These are phyloP conservation scores for Cryptocephalus moraei DNA, from an alignment of 2,888 invertebrate species.

Conservation along the genomic window DNA sequence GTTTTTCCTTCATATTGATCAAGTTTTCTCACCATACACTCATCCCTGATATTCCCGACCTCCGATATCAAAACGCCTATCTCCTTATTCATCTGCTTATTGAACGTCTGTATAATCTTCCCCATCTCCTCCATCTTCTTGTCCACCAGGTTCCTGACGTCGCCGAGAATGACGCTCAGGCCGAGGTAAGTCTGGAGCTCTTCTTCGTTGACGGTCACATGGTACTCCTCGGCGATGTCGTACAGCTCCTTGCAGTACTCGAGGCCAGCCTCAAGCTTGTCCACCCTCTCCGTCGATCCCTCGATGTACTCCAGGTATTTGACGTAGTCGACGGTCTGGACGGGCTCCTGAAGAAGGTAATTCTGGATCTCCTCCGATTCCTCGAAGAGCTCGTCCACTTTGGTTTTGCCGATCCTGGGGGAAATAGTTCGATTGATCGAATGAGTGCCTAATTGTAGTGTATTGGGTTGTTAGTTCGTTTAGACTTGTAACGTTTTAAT, in stretches of 20 bases:
- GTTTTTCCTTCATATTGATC: too few species aligned
- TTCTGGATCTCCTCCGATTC: conserved; percentile 54
- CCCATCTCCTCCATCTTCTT: conserved; percentile 57
- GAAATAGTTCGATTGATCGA: neutral
- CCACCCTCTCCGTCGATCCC: conserved; percentile 53
- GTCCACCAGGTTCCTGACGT: conserved; percentile 59
- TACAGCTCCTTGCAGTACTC: conserved; percentile 77
- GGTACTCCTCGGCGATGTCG: conserved; percentile 72
- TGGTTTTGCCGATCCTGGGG: conserved; percentile 51
- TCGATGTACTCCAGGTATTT: conserved; percentile 62
- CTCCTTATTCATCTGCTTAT: conserved; percentile 66
- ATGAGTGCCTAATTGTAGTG: too few species aligned
- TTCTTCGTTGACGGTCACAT: conserved; percentile 61
- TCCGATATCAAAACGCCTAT: conserved; percentile 62
- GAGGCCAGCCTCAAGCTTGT: conserved; percentile 58
- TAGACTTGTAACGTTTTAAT: too few species aligned
- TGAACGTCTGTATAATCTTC: conserved; percentile 60
- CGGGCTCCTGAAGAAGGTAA: conserved; percentile 54
- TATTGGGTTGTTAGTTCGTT: too few species aligned
- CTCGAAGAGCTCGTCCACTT: conserved; percentile 43
- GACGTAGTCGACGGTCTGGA: conserved; percentile 62
- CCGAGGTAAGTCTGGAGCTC: conserved; percentile 56
- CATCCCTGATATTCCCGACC: conserved; percentile 61
- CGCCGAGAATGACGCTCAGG: conserved; percentile 51
- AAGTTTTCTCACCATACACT: conserved; percentile 48